Percentiles rank a stretch among this genome's conserved stretches.
Conservation (phyloP, 2,888 invertebrate genomes). For the Halictus quadricinctus region DNA sequence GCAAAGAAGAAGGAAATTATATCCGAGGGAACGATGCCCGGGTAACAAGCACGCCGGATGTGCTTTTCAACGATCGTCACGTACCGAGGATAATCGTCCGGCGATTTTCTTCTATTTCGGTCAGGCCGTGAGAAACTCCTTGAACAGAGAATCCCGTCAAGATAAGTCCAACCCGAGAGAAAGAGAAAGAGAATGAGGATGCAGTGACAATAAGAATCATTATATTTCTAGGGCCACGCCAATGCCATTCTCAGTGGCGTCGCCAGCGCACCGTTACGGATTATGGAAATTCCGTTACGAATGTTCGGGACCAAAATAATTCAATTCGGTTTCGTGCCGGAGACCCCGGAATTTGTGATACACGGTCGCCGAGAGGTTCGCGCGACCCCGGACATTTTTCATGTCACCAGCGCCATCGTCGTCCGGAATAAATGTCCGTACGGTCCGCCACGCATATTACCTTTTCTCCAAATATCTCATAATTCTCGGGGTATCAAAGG, state of each 20-base stretch:
- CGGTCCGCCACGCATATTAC: conserved; percentile 3
- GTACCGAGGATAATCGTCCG: conserved; percentile 44
- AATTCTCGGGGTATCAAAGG: background rate
- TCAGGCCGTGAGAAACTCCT: background rate
- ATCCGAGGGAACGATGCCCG: conserved; percentile 32
- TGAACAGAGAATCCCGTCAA: background rate
- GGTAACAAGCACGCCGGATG: conserved; percentile 40
- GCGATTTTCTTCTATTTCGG: conserved; percentile 24
- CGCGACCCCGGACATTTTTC: background rate
- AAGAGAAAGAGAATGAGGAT: too few species aligned
- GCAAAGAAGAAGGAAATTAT: conserved; percentile 44
- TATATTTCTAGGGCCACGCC: background rate
- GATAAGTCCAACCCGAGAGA: background rate
- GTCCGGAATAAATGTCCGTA: conserved; percentile 14
- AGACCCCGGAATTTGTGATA: conserved; percentile 9
- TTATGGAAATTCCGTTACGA: conserved; percentile 8
- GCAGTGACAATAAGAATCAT: background rate
- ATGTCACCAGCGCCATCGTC: conserved; percentile 11
- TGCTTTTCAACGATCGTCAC: conserved; percentile 46
- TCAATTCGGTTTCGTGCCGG: conserved; percentile 14
- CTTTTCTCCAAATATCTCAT: conserved; percentile 15
- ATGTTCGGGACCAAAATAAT: background rate
- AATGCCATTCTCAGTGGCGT: background rate
- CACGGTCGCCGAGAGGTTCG: conserved; percentile 5
- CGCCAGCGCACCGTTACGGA: background rate